Base-by-base conservation (phyloP, 2,113 vertebrate genomes). In the Platichthys stellatus region DNA sequence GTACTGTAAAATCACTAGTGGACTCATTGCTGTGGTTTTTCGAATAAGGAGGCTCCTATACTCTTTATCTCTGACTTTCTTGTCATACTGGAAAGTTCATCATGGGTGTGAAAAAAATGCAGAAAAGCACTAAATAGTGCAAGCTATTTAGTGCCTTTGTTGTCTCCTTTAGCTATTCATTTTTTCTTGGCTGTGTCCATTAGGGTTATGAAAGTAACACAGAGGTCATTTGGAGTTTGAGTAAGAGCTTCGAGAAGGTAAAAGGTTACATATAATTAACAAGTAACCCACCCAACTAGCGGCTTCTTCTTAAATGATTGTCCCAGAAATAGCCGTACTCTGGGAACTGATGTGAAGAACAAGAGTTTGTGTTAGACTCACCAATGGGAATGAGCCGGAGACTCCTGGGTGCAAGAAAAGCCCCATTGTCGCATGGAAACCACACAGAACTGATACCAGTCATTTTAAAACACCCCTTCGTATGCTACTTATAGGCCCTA, bases 401-500 rank as follows among this genome's bases (percentile, higher is more conserved):
- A 21, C 14, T 66, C 62, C 14, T 47, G 67, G 60, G 31, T 78
- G 57, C 63, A 45, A 66, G 56, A 65, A 79, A 64, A 72, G 28
- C 1, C 35, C 69, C 49, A 79, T 85, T 90, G 83, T 89, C 76
- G 75, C 63, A 72, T 24, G 54, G 31, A 62, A 80, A 67, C 80
- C 80, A 74, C 80, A 80, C 57, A 43, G 61, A 87, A 86, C 66
- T 51, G 72, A 84, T 80, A 74, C 59, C 63, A 81, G 40, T 81
- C 75, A 80, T 80, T 86, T 82, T n/a, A 8, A 80, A 83, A 56
- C 65, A 59, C 62, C 68, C 69, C 67, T 80, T 66, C 63, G 45
- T 56, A 31, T 43, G 58, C 85, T 87, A 76, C 84, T 83, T 87
- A 78, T 88, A 78, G 74, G 18, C 75, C 73, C 51, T 89, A 90